Conservation (phyloP, 2,797 vertebrate species). For the Psittacula derbiana region DNA sequence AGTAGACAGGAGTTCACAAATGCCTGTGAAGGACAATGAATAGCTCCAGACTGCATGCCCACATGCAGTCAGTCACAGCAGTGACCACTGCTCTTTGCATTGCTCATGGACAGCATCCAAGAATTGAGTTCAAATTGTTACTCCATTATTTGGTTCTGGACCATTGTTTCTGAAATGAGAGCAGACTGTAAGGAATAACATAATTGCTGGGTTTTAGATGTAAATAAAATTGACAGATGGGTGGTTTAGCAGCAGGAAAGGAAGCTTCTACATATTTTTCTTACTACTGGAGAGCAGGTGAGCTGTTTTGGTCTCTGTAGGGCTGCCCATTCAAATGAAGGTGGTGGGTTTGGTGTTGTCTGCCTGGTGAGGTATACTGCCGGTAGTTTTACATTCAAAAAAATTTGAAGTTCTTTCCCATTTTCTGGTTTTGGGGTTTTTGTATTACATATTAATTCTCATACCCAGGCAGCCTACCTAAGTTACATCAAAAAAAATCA, state of each 20-base stretch:
- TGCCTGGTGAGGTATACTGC: not conserved
- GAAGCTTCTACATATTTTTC: not conserved
- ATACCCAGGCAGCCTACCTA: not conserved
- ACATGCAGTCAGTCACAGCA: not conserved
- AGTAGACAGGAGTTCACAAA: not conserved
- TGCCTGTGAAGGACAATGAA: not conserved
- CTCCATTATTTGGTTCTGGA: not conserved
- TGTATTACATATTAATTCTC: not conserved
- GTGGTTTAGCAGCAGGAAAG: not conserved
- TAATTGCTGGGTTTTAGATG: not conserved
- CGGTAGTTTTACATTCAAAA: accelerated
- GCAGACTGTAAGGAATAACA: not conserved
- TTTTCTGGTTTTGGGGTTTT: not conserved
- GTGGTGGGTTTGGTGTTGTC: not conserved
- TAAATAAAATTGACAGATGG: not conserved
- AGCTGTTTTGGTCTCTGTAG: not conserved
- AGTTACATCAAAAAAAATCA: not conserved
- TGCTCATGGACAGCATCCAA: not conserved
- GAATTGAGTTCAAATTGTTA: not conserved
- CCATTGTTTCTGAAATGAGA: not conserved
- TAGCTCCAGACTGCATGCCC: not conserved
- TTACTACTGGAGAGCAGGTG: not conserved
- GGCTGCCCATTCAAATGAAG: not conserved
- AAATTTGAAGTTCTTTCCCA: not conserved
- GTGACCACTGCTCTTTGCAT: accelerated